These are phyloP conservation scores for Propsilocerus akamusi DNA, from an alignment of 1,140 invertebrate species.

Conservation along the genomic window DNA sequence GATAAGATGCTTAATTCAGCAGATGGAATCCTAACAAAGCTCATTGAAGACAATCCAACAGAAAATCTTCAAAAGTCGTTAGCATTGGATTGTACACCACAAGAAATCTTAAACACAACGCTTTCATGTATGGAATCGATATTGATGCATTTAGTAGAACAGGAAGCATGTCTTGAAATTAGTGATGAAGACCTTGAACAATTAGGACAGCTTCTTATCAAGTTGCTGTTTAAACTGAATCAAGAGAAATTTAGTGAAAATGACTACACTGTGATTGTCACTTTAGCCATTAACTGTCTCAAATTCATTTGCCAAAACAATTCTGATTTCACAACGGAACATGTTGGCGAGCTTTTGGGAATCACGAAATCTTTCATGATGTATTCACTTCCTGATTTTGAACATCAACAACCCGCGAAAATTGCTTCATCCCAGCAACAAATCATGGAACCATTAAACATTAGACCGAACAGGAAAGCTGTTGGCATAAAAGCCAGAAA, in stretches of 20 bases:
- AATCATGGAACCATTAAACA: slow-evolving; percentile 25
- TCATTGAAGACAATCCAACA: background rate
- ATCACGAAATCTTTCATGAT: slow-evolving; percentile 29
- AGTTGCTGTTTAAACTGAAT: background rate
- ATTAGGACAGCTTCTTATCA: background rate
- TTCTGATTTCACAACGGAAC: slow-evolving; percentile 9
- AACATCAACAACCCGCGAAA: slow-evolving; percentile 18
- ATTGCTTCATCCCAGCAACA: slow-evolving; percentile 30
- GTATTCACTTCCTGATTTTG: slow-evolving; percentile 24
- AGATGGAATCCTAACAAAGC: background rate
- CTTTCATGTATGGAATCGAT: background rate
- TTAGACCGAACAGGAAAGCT: slow-evolving; percentile 23
- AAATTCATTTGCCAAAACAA: slow-evolving; percentile 5
- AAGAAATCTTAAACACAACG: background rate
- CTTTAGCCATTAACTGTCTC: background rate
- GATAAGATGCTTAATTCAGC: background rate
- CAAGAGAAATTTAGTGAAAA: background rate
- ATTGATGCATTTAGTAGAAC: background rate
- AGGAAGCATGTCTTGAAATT: background rate
- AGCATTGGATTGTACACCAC: background rate
- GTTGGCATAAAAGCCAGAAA: slow-evolving; percentile 21
- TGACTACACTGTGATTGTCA: background rate
- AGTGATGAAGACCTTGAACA: background rate
- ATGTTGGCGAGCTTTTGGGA: slow-evolving; percentile 30
- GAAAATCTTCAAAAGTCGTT: background rate